Evolutionary conservation across 2,797 vertebrate genomes (phyloP), one percentile per base, ranked within the genome.

Genomic region (Knipowitschia caucasica): DNA sequence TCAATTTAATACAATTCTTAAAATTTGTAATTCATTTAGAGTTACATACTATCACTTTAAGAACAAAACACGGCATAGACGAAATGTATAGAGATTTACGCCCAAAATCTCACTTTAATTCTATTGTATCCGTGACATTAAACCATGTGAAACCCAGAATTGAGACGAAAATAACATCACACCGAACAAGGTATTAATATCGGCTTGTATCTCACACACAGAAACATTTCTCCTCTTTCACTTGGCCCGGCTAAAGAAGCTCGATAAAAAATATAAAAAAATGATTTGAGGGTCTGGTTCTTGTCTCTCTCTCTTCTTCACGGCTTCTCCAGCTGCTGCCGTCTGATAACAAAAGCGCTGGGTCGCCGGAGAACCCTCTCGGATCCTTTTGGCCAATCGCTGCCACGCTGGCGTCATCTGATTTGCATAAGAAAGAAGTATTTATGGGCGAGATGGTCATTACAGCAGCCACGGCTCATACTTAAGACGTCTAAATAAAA

Each of bases 301-400:
- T 80, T 85, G 80, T 81, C 80, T 85, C 71, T 72, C 36, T 59
- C 69, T 77, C n/a, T 82, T 78, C 79, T 85, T 84, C 82, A 84
- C 73, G 74, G 77, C 61, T 72, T 80, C 75, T 83, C 80, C 83
- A 88, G 82, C 86, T 88, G 86, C 80, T 80, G 83, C 74, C 65
- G 66, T 61, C 78, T 75, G 85, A 87, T 85, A 86, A 88, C 81
- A 86, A 86, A 86, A 87, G 82, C 75, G 54, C 85, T 69, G 81
- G 86, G 86, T 69, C 85, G 62, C 56, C 70, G 65, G 80, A 77
- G 82, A 85, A 83, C 69, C n/a, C 86, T 73, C 78, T 67, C 72
- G 69, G 50, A 56, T 1, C 61, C 62, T 69, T 43, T 12, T 78
- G 83, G 77, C 86, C 85, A 88, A 85, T 87, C 71, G 70, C 77